These are phyloP conservation scores for Mionectes macconnelli DNA, from an alignment of 2,113 vertebrate species.

Conservation along the genomic window DNA sequence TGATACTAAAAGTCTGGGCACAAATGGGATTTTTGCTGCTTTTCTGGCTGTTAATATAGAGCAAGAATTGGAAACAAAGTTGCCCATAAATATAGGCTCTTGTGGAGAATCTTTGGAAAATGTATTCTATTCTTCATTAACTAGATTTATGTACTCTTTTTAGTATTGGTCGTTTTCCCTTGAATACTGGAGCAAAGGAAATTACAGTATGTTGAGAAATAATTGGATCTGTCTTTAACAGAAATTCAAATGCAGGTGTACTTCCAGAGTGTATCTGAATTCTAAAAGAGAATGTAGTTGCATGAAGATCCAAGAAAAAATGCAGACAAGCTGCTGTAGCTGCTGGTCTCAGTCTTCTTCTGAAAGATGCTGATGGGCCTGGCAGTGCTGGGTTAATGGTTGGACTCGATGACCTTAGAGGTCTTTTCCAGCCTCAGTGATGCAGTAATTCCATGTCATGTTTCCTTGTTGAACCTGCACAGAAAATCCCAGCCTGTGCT, in stretches of 20 bases:
- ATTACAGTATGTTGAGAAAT: neutral
- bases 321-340: neutral
- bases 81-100: neutral
- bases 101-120: neutral
- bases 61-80: neutral
- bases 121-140: conserved; percentile 12
- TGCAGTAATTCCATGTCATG: neutral
- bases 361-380: neutral
- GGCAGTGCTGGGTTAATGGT: neutral
- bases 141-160: conserved; percentile 1
- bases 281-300: neutral
- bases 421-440: neutral
- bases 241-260: neutral
- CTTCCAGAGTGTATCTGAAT: neutral
- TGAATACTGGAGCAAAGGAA: conserved; percentile 7
- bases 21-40: neutral
- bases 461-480: neutral
- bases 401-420: neutral
- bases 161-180: neutral
- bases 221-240: neutral
- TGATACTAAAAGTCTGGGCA: neutral
- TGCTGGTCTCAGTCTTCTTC: neutral
- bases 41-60: neutral
- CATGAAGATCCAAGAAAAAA: neutral
- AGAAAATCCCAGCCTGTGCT: neutral